Conservation (phyloP, 2,797 vertebrate species). For the Florisuga fusca region DNA sequence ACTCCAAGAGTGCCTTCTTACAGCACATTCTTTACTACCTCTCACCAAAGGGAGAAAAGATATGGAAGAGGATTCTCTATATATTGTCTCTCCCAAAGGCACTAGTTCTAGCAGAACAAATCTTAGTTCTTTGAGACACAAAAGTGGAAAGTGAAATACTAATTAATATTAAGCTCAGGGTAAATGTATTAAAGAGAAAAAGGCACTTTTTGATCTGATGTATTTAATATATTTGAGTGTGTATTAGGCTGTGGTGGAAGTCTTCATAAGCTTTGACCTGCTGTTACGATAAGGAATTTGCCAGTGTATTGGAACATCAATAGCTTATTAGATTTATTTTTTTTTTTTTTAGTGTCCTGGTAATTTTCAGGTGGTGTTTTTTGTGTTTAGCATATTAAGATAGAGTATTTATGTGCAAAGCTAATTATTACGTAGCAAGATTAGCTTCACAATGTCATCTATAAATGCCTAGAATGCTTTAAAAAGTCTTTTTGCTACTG, state of each 20-base stretch:
- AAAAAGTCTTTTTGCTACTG: background rate
- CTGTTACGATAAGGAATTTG: background rate
- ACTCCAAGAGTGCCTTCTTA: background rate
- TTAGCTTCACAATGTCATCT: background rate
- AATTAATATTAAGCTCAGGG: background rate
- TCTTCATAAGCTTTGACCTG: background rate
- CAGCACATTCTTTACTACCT: background rate
- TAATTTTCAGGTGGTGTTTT: background rate
- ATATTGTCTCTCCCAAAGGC: background rate
- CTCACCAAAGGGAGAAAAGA: background rate
- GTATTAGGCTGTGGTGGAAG: background rate
- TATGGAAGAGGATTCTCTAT: background rate
- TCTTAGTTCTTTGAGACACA: background rate
- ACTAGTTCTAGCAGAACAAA: background rate
- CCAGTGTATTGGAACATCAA: background rate
- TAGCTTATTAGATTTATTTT: background rate
- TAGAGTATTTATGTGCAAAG: background rate
- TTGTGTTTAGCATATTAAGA: background rate
- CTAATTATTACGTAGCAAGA: background rate
- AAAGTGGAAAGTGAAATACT: background rate
- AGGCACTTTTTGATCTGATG: background rate
- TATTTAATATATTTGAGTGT: background rate
- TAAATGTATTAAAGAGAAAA: background rate
- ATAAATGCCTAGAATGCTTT: background rate
- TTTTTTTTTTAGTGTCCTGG: background rate